These are phyloP conservation scores for Theodoxus fluviatilis DNA, from an alignment of 2,888 invertebrate species.

Conservation along the genomic window DNA sequence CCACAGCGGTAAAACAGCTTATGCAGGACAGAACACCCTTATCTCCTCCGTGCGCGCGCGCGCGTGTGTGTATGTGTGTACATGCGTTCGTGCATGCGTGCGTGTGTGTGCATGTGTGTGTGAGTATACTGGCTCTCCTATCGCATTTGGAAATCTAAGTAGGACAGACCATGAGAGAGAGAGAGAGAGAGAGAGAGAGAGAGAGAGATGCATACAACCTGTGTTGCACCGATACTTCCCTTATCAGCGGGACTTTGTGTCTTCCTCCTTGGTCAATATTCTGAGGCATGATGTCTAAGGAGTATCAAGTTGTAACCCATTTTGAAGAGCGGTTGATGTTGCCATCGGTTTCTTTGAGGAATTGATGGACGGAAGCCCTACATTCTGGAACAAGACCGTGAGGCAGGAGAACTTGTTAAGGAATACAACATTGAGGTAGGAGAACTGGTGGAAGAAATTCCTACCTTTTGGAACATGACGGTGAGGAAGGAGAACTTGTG, in stretches of 20 bases:
- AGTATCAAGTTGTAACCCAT: not conserved
- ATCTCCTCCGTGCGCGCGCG: no score
- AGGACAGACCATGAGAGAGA: slow-evolving; percentile 1
- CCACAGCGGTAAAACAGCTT: no score
- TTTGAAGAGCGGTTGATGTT: not conserved
- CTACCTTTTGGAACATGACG: slow-evolving; percentile 48
- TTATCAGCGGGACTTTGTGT: not conserved
- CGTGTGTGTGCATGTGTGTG: no score
- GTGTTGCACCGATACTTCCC: not conserved
- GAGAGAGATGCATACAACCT: not conserved
- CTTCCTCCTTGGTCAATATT: not conserved
- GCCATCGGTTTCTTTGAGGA: no score
- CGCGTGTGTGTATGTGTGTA: no score
- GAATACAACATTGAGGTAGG: not conserved
- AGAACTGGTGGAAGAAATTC: slow-evolving; percentile 44
- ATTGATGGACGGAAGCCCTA: no score
- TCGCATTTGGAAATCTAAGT: no score
- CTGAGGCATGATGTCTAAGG: not conserved
- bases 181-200: not conserved
- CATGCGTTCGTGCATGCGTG: no score
- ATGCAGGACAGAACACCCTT: no score
- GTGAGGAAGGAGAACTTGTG: slow-evolving; percentile 51
- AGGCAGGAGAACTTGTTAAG: no score
- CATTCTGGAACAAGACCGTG: no score
- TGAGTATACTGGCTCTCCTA: no score